phyloP scores from a whole-genome alignment of 2,888 invertebrate species.

The Drosophila seclusa region DNA sequence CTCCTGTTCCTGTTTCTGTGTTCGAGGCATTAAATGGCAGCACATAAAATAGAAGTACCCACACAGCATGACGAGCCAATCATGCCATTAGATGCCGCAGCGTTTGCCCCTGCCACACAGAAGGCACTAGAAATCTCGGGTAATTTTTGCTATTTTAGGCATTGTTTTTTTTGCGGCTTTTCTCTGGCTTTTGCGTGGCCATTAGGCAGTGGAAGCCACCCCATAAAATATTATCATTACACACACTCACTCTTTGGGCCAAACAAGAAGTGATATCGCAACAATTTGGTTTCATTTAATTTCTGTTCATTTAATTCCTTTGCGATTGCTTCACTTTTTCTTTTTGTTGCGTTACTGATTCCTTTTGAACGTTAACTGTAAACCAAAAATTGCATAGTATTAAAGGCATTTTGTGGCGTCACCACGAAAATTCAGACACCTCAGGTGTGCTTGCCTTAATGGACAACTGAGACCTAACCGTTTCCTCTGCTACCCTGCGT shows the following conservation, averaged over 20 bases:
- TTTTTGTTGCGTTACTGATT: slow-evolving; percentile 59
- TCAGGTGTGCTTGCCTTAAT: neutral
- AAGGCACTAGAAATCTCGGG: slow-evolving; percentile 25
- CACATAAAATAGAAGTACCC: slow-evolving; percentile 51
- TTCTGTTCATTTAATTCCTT: slow-evolving; percentile 33
- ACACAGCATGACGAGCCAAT: slow-evolving; percentile 44
- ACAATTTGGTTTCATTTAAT: slow-evolving; percentile 48
- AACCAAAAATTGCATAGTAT: slow-evolving; percentile 19
- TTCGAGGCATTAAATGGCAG: slow-evolving; percentile 50
- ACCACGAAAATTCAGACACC: slow-evolving; percentile 8
- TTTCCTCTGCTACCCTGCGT: neutral
- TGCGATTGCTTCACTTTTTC: slow-evolving; percentile 13
- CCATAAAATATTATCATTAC: slow-evolving; percentile 57
- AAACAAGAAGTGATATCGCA: slow-evolving; percentile 57
- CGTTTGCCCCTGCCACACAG: slow-evolving; percentile 3
- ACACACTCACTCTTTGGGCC: slow-evolving; percentile 35
- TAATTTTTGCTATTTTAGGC: slow-evolving; percentile 39
- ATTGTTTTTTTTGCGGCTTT: slow-evolving; percentile 19
- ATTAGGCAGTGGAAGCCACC: slow-evolving; percentile 31
- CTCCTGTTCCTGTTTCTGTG: slow-evolving; percentile 1
- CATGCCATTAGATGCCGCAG: slow-evolving; percentile 32
- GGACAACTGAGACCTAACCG: neutral
- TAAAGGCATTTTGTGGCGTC: slow-evolving; percentile 20
- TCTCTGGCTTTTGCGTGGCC: slow-evolving; percentile 24
- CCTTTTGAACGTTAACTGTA: slow-evolving; percentile 43